Base-by-base conservation (phyloP, 2,797 vertebrate species). In the Novumbra hubbsi region DNA sequence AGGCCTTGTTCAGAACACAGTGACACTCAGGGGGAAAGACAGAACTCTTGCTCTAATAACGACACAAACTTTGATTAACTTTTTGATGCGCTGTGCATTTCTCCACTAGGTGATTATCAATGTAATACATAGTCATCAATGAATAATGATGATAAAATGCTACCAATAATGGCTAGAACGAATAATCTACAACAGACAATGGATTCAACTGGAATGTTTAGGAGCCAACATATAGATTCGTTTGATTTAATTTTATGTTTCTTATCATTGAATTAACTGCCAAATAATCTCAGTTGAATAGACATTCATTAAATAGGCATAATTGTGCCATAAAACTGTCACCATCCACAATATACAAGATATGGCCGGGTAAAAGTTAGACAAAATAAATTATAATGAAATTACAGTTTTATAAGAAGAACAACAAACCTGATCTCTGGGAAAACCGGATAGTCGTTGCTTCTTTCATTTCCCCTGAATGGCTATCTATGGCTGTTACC, bases 371-470 rank as follows among this genome's bases (percentile, higher is more conserved):
- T 32, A 5, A 64, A 12, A 64, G 16, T 64, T 30, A 17, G 62
- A 64, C 62, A 49, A 49, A 24, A 11, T 24, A 24, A 50, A 69
- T 27, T 24, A 28, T 48, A 66, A 0, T 38, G 2, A 66, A 66
- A 21, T 38, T 24, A n/a, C 41, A 14, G 14, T 41, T 32, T 45
- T 27, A 45, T 45, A 9, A 12, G 27, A 12, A 63, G 60, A 21
- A 63, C 30, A 45, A 70, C 19, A 50, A 28, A 9, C 15, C 17
- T 7, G 49, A 50, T 32, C 19, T 17, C 30, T 66, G 15, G 17
- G 73, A 86, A 78, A 80, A 60, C 73, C 69, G 78, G 75, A 69
- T 68, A 76, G 62, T 64, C 81, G 73, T 79, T 81, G 52, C 79
- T 82, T 87, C 71, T 79, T 72, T 77, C 79, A 11, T 66, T 57